Evolutionary conservation across 2,888 invertebrate genomes (phyloP).

Genomic region (Resseliella maxima): DNA sequence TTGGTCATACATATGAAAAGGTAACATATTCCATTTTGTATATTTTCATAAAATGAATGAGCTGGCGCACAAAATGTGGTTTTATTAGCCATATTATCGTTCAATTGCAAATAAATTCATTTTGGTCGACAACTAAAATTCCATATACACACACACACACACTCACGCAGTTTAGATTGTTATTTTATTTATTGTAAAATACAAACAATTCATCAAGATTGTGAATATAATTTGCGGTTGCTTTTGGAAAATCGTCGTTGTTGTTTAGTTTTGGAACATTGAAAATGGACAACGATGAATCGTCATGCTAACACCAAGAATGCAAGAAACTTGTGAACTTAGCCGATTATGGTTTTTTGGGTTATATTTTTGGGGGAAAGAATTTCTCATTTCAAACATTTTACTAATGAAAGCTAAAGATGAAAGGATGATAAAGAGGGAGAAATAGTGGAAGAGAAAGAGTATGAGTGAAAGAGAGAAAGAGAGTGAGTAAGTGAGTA

Average conservation of each 20-base stretch:
- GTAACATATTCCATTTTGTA: too few relatives aligned
- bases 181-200: not conserved
- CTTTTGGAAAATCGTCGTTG: not conserved
- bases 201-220: slow-evolving; percentile 7
- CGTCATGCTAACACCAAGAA: too few relatives aligned
- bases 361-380: slow-evolving; percentile 1
- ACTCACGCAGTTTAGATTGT: not conserved
- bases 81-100: not conserved
- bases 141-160: not conserved
- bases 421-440: too few relatives aligned
- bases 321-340: not conserved
- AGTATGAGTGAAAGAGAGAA: too few relatives aligned
- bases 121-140: not conserved
- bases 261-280: not conserved
- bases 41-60: too few relatives aligned
- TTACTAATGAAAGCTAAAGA: too few relatives aligned
- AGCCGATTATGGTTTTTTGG: not conserved
- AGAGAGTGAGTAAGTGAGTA: too few relatives aligned
- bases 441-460: too few relatives aligned
- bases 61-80: too few relatives aligned
- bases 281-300: not conserved
- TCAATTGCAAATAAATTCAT: not conserved
- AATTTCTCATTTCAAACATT: too few relatives aligned
- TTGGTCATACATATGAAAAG: too few relatives aligned
- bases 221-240: not conserved